These are phyloP conservation scores for Campaea margaritaria DNA, from an alignment of 2,888 invertebrate genomes.

Conservation along the genomic window DNA sequence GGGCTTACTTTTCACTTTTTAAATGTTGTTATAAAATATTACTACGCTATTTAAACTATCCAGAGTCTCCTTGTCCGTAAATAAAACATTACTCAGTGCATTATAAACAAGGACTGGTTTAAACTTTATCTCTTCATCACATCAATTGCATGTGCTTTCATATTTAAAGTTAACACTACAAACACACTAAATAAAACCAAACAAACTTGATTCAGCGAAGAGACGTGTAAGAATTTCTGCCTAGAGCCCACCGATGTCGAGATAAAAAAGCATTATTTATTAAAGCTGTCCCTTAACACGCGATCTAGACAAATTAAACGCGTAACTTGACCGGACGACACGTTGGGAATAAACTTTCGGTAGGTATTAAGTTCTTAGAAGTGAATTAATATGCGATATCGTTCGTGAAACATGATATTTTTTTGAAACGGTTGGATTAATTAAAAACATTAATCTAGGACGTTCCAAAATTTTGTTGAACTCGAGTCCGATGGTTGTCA, in stretches of 20 bases:
- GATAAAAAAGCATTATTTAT: slow-evolving; percentile 82
- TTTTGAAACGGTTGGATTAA: slow-evolving; percentile 46
- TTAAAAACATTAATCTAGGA: slow-evolving; percentile 46
- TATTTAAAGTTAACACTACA: slow-evolving; percentile 47
- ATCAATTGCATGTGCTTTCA: slow-evolving; percentile 47
- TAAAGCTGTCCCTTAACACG: slow-evolving; percentile 71
- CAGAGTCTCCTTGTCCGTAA: not conserved
- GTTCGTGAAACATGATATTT: slow-evolving; percentile 48
- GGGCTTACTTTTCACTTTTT: slow-evolving; percentile 23
- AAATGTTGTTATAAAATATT: slow-evolving; percentile 12
- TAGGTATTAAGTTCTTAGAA: slow-evolving; percentile 62
- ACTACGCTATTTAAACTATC: not conserved
- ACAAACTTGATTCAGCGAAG: slow-evolving; percentile 71
- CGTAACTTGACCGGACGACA: slow-evolving; percentile 76
- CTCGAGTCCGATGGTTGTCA: slow-evolving; percentile 8
- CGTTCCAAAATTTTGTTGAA: slow-evolving; percentile 21
- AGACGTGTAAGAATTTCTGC: slow-evolving; percentile 82
- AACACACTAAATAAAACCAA: slow-evolving; percentile 57
- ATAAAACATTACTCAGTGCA: not conserved
- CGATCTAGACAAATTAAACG: slow-evolving; percentile 82
- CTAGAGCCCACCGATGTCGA: slow-evolving; percentile 70
- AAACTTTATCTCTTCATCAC: slow-evolving; percentile 39
- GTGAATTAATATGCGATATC: slow-evolving; percentile 52
- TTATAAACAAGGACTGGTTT: slow-evolving; percentile 11
- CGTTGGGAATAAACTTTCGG: slow-evolving; percentile 61